phyloP scores from a whole-genome alignment of 1,140 invertebrate genomes.

The Drosophila nigrodunni region DNA sequence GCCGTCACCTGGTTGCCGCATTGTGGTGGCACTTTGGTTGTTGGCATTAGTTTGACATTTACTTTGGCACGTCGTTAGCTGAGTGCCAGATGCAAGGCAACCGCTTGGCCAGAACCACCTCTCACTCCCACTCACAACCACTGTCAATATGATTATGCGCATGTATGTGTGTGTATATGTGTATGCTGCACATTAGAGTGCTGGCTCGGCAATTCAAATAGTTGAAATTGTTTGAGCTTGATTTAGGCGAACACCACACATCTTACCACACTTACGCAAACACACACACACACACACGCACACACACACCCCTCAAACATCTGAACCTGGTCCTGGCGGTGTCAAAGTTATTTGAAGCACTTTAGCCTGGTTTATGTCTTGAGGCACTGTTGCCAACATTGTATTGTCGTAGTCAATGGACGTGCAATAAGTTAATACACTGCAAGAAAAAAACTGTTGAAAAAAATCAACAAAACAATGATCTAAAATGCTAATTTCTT shows the following conservation, averaged over 20 bases:
- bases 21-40: slow-evolving; percentile 59
- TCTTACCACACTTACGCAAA: slow-evolving; percentile 37
- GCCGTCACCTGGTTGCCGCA: slow-evolving; percentile 53
- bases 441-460: neutral
- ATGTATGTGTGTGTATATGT: slow-evolving; percentile 14
- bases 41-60: slow-evolving; percentile 81
- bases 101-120: neutral
- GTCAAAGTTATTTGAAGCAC: slow-evolving; percentile 76
- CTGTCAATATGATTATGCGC: slow-evolving; percentile 12
- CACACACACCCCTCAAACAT: slow-evolving; percentile 20
- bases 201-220: slow-evolving; percentile 75
- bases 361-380: slow-evolving; percentile 54
- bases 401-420: neutral
- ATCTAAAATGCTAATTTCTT: no score
- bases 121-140: neutral
- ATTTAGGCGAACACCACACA: slow-evolving; percentile 71
- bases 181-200: slow-evolving; percentile 61
- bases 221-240: slow-evolving; percentile 81
- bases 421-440: slow-evolving; percentile 2
- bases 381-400: slow-evolving; percentile 13
- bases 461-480: no score
- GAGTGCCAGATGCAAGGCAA: slow-evolving; percentile 44
- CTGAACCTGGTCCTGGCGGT: slow-evolving; percentile 41
- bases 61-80: slow-evolving; percentile 78
- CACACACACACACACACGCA: slow-evolving; percentile 22